Evolutionary conservation across 2,113 vertebrate genomes (phyloP).

Genomic region (Brachyistius frenatus): DNA sequence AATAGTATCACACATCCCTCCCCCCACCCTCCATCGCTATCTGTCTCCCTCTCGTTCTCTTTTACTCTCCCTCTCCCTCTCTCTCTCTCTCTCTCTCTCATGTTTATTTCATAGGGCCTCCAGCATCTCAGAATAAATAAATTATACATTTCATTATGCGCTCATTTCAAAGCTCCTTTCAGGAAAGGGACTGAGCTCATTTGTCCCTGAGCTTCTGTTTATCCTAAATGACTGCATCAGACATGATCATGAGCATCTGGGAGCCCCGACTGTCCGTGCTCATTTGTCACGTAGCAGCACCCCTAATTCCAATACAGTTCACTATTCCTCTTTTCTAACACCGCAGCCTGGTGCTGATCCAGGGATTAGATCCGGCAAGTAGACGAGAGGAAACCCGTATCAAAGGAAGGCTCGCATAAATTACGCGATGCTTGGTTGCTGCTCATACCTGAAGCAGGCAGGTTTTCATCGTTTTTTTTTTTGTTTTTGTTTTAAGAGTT

Average conservation of each 20-base stretch:
- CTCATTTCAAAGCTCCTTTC: conserved; percentile 77
- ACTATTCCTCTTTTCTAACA: conserved; percentile 41
- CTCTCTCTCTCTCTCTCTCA: conserved; percentile 53
- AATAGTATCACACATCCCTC: conserved; percentile 20
- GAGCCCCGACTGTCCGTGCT: conserved; percentile 58
- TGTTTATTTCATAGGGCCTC: conserved; percentile 81
- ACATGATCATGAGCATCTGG: conserved; percentile 70
- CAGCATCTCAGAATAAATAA: conserved; percentile 80
- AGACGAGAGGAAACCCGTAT: conserved; percentile 12
- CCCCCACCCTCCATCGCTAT: conserved; percentile 23
- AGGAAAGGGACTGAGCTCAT: conserved; percentile 72
- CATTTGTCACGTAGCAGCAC: conserved; percentile 61
- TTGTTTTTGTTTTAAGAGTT: conserved; percentile 18
- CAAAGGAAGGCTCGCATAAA: conserved; percentile 32
- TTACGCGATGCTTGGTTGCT: neutral
- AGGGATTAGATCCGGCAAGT: conserved; percentile 41
- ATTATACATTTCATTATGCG: conserved; percentile 83
- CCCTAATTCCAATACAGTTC: conserved; percentile 65
- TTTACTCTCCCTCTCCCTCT: conserved; percentile 4
- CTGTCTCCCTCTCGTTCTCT: conserved; percentile 34
- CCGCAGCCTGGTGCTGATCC: conserved; percentile 44
- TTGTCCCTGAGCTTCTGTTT: conserved; percentile 76
- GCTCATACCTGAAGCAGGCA: conserved; percentile 27
- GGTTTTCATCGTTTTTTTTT: conserved; percentile 11
- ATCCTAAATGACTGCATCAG: conserved; percentile 76